Evolutionary conservation across 2,888 invertebrate genomes (phyloP).

Genomic region (Apeira syringaria): DNA sequence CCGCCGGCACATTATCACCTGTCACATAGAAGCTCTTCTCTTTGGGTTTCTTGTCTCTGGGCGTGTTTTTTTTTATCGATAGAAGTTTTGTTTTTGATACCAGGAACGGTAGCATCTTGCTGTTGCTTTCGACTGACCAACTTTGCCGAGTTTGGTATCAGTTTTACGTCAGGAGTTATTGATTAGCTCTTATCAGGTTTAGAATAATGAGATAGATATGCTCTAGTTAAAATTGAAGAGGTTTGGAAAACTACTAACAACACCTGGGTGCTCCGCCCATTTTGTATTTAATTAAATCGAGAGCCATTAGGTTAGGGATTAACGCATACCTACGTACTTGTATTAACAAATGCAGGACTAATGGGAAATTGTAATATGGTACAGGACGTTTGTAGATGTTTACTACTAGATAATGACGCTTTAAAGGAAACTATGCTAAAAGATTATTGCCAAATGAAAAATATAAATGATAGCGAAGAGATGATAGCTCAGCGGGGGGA

Average conservation of each 20-base stretch:
- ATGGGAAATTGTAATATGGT: no score
- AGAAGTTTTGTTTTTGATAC: constrained; percentile 68
- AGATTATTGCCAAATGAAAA: no score
- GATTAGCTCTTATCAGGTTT: constrained; percentile 40
- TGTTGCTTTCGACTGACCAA: neutral
- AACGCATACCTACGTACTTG: no score
- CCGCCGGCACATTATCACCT: constrained; percentile 49
- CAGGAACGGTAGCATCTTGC: constrained; percentile 64
- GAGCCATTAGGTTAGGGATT: no score
- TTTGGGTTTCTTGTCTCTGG: constrained; percentile 42
- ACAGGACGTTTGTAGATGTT: no score
- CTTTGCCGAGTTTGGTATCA: constrained; percentile 1
- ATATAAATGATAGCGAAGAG: no score
- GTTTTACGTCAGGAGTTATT: constrained; percentile 27
- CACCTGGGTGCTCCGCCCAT: constrained; percentile 10
- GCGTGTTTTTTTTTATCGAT: constrained; percentile 48
- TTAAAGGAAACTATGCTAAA: no score
- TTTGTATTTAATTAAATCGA: neutral
- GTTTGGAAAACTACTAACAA: constrained; percentile 30
- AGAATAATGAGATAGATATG: constrained; percentile 33
- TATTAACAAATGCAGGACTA: no score
- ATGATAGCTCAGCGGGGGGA: no score
- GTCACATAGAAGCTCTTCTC: constrained; percentile 51
- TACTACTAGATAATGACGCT: no score
- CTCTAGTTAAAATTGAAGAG: constrained; percentile 48